phyloP scores from a whole-genome alignment of 2,888 invertebrate species.

The Hemicrepidius hirtus region DNA sequence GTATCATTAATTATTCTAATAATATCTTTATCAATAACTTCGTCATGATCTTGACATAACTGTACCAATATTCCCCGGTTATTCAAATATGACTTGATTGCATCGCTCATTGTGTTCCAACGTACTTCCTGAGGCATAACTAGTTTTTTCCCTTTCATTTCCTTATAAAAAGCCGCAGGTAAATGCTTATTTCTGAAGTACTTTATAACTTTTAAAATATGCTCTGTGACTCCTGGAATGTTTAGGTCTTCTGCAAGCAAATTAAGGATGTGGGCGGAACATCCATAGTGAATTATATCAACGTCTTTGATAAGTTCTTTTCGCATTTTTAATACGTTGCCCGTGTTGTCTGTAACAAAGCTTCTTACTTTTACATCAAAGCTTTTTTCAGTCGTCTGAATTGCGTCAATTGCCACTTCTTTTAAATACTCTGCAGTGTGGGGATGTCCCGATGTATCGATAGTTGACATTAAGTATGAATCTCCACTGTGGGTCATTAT shows the following conservation, averaged over 20 bases:
- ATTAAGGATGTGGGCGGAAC: conserved; percentile 48
- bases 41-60: conserved; percentile 42
- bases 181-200: conserved; percentile 49
- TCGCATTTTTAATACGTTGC: conserved; percentile 29
- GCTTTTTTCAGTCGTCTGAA: background rate
- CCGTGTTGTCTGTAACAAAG: conserved; percentile 28
- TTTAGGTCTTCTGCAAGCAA: conserved; percentile 51
- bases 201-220: conserved; percentile 49
- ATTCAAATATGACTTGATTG: conserved; percentile 40
- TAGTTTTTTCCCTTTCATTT: background rate
- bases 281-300: conserved; percentile 34
- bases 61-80: conserved; percentile 41
- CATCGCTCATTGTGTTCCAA: conserved; percentile 43
- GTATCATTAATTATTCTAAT: conserved; percentile 37
- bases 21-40: conserved; percentile 50
- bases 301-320: conserved; percentile 19
- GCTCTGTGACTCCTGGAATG: conserved; percentile 34
- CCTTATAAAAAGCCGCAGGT: conserved; percentile 15
- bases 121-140: conserved; percentile 47
- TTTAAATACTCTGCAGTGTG: conserved; percentile 2
- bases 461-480: background rate
- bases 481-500: background rate
- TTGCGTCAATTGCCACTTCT: background rate
- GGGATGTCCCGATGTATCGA: background rate
- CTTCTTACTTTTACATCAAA: background rate